phyloP scores from a whole-genome alignment of 2,888 invertebrate genomes.

The Pharmacophagus antenor region DNA sequence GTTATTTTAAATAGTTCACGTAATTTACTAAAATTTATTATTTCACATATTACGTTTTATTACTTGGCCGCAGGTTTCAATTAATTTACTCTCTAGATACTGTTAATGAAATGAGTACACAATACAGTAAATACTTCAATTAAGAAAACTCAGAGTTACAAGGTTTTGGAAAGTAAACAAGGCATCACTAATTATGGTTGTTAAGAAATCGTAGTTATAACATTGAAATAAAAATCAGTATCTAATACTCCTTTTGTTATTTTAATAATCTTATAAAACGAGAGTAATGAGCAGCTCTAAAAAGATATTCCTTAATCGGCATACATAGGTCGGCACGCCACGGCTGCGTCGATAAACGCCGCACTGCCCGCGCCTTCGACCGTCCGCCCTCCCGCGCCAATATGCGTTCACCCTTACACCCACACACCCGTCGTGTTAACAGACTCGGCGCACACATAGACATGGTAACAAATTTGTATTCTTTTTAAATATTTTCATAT shows the following conservation, averaged over 20 bases:
- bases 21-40: neutral
- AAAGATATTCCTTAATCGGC: conserved; percentile 56
- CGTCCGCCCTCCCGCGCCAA: conserved; percentile 41
- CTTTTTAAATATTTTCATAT: neutral
- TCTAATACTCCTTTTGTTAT: neutral
- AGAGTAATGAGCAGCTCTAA: conserved; percentile 39
- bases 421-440: conserved; percentile 27
- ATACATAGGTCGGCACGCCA: conserved; percentile 51
- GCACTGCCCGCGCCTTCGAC: conserved; percentile 48
- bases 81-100: no score
- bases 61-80: no score
- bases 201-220: neutral
- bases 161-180: no score
- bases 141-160: no score
- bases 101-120: no score
- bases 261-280: neutral
- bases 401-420: conserved; percentile 40
- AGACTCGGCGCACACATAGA: conserved; percentile 8
- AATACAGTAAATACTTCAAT: no score
- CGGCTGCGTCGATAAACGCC: conserved; percentile 61
- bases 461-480: neutral
- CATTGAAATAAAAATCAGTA: neutral
- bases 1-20: neutral
- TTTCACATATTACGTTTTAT: neutral
- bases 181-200: no score